Base-by-base conservation (phyloP, 1,140 invertebrate species). In the Cyphomyrmex costatus region DNA sequence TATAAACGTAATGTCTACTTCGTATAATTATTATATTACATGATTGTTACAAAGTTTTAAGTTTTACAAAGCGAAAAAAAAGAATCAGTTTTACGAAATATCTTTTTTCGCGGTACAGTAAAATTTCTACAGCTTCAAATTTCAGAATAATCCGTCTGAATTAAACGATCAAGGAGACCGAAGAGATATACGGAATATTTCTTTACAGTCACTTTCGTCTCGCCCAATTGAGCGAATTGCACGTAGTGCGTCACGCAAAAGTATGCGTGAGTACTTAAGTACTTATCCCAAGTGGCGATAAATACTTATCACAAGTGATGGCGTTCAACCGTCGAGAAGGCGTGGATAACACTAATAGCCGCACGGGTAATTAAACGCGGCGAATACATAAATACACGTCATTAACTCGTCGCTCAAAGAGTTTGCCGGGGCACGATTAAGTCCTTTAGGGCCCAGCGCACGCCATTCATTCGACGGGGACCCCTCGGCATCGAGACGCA, bases 341-440 rank as follows among this genome's bases (percentile, higher is more conserved):
- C 12, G 16, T 19, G 33, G 56, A 80, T 90, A 71, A 51, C 78
- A 36, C 88, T 93, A 93, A 93, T 92, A 90, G 90, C 60, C 51
- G 74, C 79, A 90, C 88, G 82, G 88, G 89, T 89, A 93, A 93
- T 93, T 93, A 93, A 92, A 91, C 91, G 86, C 86, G 91, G 84
- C 88, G 87, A 91, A 93, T 89, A 90, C 90, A 91, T 92, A 93
- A 93, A 93, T 93, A 93, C 91, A 86, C 90, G 92, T 92, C 93
- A 89, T 93, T 93, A 93, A 92, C 92, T 92, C 89, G 91, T 85
- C 66, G 88, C 87, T 93, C 92, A 93, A 93, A 93, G 91, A 88
- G 74, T 71, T 70, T 58, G 33, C 56, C 89, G 66, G 86, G 78
- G 14, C 14, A 58, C 91, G 88, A 92, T 92, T 92, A 92, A 88